A percentile compares a stretch with the other conserved stretches of the same genome.
Evolutionary conservation across 1,140 invertebrate genomes (phyloP).

Genomic region (Pseudomyrmex flavicornis): DNA sequence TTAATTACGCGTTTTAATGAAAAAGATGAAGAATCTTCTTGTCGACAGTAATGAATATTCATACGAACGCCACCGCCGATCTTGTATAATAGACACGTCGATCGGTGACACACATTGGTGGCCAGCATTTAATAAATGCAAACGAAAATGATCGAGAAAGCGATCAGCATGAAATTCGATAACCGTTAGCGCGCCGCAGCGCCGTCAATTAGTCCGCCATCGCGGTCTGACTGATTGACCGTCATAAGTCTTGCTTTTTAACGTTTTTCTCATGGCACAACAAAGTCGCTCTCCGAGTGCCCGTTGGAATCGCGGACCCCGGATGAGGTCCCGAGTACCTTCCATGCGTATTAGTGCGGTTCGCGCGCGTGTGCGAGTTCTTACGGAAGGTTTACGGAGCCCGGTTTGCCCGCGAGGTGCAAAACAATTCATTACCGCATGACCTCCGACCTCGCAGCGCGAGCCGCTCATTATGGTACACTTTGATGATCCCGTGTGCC

Average conservation of each 20-base stretch:
- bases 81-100: conserved; percentile 40
- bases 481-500: conserved; percentile 76
- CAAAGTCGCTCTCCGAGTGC: conserved; percentile 41
- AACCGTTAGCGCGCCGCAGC: conserved; percentile 49
- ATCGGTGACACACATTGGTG: conserved; percentile 45
- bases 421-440: conserved; percentile 84
- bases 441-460: conserved; percentile 81
- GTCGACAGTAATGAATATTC: conserved; percentile 52
- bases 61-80: neutral
- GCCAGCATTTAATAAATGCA: conserved; percentile 53
- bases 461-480: conserved; percentile 82
- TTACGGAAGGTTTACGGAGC: conserved; percentile 66
- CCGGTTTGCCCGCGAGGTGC: conserved; percentile 79
- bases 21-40: conserved; percentile 22
- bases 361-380: conserved; percentile 36
- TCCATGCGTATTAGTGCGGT: conserved; percentile 65
- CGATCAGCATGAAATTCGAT: conserved; percentile 36
- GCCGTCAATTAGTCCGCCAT: conserved; percentile 60
- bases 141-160: conserved; percentile 59
- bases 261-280: conserved; percentile 57
- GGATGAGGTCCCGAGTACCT: conserved; percentile 64
- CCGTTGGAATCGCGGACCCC: conserved; percentile 23
- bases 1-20: conserved; percentile 38
- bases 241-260: conserved; percentile 61
- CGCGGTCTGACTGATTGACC: conserved; percentile 61